Evolutionary conservation across 2,888 invertebrate species (phyloP), one percentile per base, ranked within the genome.

Genomic region (Pseudococcus longispinus): DNA sequence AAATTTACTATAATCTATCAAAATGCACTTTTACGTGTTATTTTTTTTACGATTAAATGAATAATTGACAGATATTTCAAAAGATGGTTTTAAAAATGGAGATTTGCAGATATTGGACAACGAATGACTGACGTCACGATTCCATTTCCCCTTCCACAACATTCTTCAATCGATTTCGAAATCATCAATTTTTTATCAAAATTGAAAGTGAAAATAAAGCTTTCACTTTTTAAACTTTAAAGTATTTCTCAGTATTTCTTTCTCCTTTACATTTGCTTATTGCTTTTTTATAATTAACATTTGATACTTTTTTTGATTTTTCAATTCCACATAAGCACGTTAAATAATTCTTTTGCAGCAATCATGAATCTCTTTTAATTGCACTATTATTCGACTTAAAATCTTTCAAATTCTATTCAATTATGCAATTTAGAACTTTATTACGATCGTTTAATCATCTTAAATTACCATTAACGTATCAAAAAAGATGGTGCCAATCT

Each of bases 401-500:
- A 6, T 51, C 6, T 60, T 60, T 23, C 8, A 60, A 23, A 23
- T 23, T 60, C 11, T 9, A 29, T 26, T n/a, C 37, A 20, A 84
- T 2, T 20, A 84, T 84, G 84, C 55, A 51, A 8, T 37, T 26
- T 18, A 84, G 60, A 32, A 26, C 13, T 20, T 9, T 55, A 20
- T 32, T 60, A 13, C 60, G 32, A 20, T 60, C 15, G 60, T 84
- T 84, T 6, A 44, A 26, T 32, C 70, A 44, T 2, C 13, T 85
- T 2, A 44, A 23, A 85, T 26, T 42, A 46, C 26, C 20, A 6
- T 9, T 15, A 6, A 0, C 15, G 9, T 44, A 9, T 44, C 29
- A 26, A 3, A 85, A 85, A 42, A 51, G 86, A 82, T 60, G 82
- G 32, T 87, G 82, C n/a, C 80, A 82, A 18, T 42, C 60, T 60